Conservation (phyloP, 1,140 invertebrate genomes). For the Penaeus chinensis region DNA sequence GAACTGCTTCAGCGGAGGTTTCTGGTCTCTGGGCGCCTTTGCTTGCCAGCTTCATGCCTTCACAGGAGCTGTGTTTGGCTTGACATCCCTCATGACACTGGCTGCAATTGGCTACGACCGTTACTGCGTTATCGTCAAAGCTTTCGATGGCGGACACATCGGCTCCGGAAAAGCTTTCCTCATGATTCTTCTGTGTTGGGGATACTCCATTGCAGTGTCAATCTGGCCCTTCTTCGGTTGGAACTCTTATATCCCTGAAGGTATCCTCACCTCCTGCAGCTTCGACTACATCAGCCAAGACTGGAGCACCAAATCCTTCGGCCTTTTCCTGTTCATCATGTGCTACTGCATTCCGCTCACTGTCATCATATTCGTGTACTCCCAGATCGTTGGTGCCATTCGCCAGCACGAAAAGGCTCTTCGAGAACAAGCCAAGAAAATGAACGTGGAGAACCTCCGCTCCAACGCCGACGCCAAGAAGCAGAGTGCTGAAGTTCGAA, state of each 20-base stretch:
- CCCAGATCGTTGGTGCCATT: slow-evolving; percentile 69
- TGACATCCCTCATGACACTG: slow-evolving; percentile 64
- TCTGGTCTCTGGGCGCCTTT: slow-evolving; percentile 73
- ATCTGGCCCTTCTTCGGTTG: slow-evolving; percentile 64
- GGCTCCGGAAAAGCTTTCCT: slow-evolving; percentile 55
- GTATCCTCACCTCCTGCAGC: slow-evolving; percentile 62
- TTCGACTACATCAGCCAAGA: slow-evolving; percentile 63
- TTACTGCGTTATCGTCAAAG: slow-evolving; percentile 66
- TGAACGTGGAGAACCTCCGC: slow-evolving; percentile 67
- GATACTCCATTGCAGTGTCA: slow-evolving; percentile 61
- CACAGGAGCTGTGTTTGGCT: slow-evolving; percentile 71
- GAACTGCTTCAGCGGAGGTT: slow-evolving; percentile 75
- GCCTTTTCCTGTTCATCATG: slow-evolving; percentile 57
- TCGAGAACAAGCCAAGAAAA: slow-evolving; percentile 67
- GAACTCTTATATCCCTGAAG: slow-evolving; percentile 64
- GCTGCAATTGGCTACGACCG: slow-evolving; percentile 65
- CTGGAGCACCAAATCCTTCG: slow-evolving; percentile 52
- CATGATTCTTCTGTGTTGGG: slow-evolving; percentile 64
- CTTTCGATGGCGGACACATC: slow-evolving; percentile 63
- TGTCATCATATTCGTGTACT: slow-evolving; percentile 68
- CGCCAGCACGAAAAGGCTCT: slow-evolving; percentile 69
- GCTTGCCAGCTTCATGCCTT: slow-evolving; percentile 85
- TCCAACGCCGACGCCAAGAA: slow-evolving; percentile 63
- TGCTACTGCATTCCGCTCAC: slow-evolving; percentile 59
- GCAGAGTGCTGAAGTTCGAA: slow-evolving; percentile 62